phyloP scores from a whole-genome alignment of 2,797 vertebrate species.

The Jordanella pulchra region DNA sequence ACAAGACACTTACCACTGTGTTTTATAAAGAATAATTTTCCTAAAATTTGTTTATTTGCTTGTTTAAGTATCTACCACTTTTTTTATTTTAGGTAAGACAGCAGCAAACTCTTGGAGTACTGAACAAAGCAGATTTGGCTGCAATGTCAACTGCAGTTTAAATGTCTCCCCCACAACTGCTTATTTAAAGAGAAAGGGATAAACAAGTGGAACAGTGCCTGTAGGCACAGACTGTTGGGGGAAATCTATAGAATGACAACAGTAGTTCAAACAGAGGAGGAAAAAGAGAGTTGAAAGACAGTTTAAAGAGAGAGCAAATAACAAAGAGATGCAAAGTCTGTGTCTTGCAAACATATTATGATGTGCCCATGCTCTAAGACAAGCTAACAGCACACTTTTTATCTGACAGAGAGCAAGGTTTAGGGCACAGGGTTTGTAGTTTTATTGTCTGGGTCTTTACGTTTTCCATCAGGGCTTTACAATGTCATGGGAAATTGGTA shows the following conservation, averaged over 20 bases:
- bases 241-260: slow-evolving; percentile 57
- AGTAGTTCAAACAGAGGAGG: slow-evolving; percentile 33
- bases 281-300: slow-evolving; percentile 46
- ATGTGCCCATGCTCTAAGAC: slow-evolving; percentile 48
- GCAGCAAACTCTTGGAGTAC: slow-evolving; percentile 33
- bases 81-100: slow-evolving; percentile 41
- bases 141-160: slow-evolving; percentile 57
- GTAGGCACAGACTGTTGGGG: slow-evolving; percentile 51
- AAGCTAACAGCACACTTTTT: slow-evolving; percentile 60
- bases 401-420: slow-evolving; percentile 60
- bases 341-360: slow-evolving; percentile 65
- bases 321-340: slow-evolving; percentile 48
- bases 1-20: slow-evolving; percentile 10
- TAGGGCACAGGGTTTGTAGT: slow-evolving; percentile 55
- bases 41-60: slow-evolving; percentile 34
- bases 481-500: slow-evolving; percentile 52
- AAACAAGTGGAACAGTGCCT: slow-evolving; percentile 65
- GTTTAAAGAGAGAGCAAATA: slow-evolving; percentile 46
- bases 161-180: slow-evolving; percentile 51
- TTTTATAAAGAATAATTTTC: slow-evolving; percentile 29
- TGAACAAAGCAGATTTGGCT: slow-evolving; percentile 60
- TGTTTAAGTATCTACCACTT: slow-evolving; percentile 17
- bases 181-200: slow-evolving; percentile 67
- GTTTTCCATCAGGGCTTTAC: slow-evolving; percentile 59
- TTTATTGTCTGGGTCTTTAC: slow-evolving; percentile 58